Conservation (phyloP, 2,797 vertebrate species). For the Scomberomorus guttatus region DNA sequence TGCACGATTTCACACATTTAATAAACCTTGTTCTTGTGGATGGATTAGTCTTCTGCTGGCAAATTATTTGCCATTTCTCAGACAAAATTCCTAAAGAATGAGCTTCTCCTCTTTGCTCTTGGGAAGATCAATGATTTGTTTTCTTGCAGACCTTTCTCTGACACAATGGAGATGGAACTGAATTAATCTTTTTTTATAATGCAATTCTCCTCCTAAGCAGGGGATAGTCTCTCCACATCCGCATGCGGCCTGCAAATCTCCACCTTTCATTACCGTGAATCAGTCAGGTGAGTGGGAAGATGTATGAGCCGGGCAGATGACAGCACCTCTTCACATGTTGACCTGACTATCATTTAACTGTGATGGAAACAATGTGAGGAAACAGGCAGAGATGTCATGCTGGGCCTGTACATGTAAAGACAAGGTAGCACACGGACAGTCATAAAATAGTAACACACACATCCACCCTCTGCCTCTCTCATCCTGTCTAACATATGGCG, state of each 20-base stretch:
- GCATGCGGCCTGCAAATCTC: slow-evolving; percentile 29
- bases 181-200: slow-evolving; percentile 63
- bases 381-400: neutral
- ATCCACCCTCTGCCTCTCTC: neutral
- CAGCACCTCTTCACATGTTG: slow-evolving; percentile 22
- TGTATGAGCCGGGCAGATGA: slow-evolving; percentile 10
- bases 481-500: neutral
- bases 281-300: slow-evolving; percentile 23
- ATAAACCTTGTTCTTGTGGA: slow-evolving; percentile 31
- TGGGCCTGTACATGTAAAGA: neutral
- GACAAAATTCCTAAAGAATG: slow-evolving; percentile 38
- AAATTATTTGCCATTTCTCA: slow-evolving; percentile 28
- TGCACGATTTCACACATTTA: slow-evolving; percentile 34
- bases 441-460: neutral
- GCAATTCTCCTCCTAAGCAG: slow-evolving; percentile 36
- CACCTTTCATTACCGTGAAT: neutral
- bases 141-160: slow-evolving; percentile 46
- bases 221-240: slow-evolving; percentile 6
- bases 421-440: neutral
- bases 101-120: slow-evolving; percentile 44
- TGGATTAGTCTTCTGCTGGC: slow-evolving; percentile 30
- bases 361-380: slow-evolving; percentile 3
- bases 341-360: slow-evolving; percentile 24
- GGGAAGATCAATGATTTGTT: slow-evolving; percentile 65
- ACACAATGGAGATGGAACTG: slow-evolving; percentile 40